Base-by-base conservation (phyloP, 1,140 invertebrate genomes). In the Drosophila lowei region DNA sequence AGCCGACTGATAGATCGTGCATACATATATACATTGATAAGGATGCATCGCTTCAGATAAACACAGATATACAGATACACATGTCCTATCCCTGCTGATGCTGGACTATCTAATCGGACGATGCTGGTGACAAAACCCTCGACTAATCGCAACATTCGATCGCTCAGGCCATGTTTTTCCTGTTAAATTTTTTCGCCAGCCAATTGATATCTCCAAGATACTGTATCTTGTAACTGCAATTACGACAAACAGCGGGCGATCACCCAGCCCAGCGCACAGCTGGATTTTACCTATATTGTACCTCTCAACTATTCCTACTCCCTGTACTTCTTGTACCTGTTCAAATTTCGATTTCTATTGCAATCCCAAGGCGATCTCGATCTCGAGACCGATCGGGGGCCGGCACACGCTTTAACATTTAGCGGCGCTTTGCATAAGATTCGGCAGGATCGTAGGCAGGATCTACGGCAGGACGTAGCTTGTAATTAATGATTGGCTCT, bases 341-440 rank as follows among this genome's bases (percentile, higher is more conserved):
- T 25, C 11, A 2, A n/a, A 43, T 34, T 48, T 16, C 58, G 30
- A 38, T 34, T 25, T 11, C 11, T 6, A 59, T 50, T 59, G 55
- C 50, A 54, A 46, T 44, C 25, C 34, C 25, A 47, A 16, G 38
- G n/a, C 11, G 18, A 18, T 18, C 28, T 18, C 6, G 30, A 34
- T 34, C 30, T 34, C 8, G 7, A 8, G 28, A 9, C 7, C 28
- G 30, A 11, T 34, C 30, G 30, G 3, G 11, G 34, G 11, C 34
- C 54, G 61, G 58, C 61, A 68, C 80, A 85, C 80, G 81, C 80
- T 79, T 71, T 52, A 57, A 21, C 58, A 53, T 85, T 74, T 74
- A 70, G 67, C 64, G 68, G 68, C 65, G 59, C 70, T 80, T 80
- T 80, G 79, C 79, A 80, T 83, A 79, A 72, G 46, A 28, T 30